A percentile compares a stretch with the other conserved stretches of the same genome.
Conservation (phyloP, 1,140 invertebrate species). For the Apolygus lucorum region DNA sequence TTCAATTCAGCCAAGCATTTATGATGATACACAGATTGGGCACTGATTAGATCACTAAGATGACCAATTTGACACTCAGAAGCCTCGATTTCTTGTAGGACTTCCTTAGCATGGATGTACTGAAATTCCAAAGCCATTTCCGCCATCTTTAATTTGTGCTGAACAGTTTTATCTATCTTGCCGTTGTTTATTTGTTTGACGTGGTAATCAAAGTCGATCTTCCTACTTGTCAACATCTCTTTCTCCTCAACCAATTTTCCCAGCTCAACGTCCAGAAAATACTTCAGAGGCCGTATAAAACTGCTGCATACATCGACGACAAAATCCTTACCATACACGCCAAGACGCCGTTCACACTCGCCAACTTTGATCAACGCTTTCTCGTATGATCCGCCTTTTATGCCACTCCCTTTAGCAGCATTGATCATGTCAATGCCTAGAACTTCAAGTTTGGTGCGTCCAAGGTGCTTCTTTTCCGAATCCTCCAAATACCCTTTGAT, state of each 20-base stretch:
- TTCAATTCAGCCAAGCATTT: background rate
- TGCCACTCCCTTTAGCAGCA: background rate
- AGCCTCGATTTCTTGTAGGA: background rate
- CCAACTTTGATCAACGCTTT: conserved; percentile 2
- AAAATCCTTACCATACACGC: background rate
- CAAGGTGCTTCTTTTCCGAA: background rate
- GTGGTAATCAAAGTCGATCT: background rate
- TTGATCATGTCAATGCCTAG: background rate
- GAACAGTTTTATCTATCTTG: background rate
- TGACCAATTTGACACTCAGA: background rate
- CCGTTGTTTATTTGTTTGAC: background rate
- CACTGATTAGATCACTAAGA: background rate
- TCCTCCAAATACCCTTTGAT: background rate
- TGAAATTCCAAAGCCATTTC: conserved; percentile 9
- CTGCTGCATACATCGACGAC: conserved; percentile 2
- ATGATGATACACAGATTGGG: background rate
- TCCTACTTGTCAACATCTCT: background rate
- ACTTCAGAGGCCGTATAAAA: background rate
- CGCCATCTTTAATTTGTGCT: conserved; percentile 4
- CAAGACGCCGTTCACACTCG: background rate
- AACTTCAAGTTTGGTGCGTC: background rate
- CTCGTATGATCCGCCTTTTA: background rate
- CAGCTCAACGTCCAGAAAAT: conserved; percentile 1
- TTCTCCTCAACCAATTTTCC: background rate
- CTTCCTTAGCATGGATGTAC: background rate